Conservation (phyloP, 2,797 vertebrate genomes). For the Dryobates pubescens region DNA sequence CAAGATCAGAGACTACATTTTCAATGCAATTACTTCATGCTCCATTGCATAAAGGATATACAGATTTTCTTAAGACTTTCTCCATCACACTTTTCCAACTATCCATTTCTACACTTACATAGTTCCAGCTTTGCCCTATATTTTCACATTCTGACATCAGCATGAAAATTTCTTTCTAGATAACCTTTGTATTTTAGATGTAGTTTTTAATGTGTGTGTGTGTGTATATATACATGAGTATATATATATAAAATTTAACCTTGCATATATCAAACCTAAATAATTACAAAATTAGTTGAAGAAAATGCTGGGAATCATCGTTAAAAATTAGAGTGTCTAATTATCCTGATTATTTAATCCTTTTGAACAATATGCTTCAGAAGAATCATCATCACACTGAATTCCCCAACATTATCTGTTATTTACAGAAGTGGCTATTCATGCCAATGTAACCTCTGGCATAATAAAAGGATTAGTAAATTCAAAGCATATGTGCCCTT, state of each 20-base stretch:
- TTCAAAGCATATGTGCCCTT: conserved; percentile 41
- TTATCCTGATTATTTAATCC: conserved; percentile 50
- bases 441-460: neutral
- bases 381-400: conserved; percentile 45
- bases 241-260: neutral
- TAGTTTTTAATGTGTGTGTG: neutral
- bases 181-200: neutral
- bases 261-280: neutral
- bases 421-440: conserved; percentile 29
- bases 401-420: conserved; percentile 57
- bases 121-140: neutral
- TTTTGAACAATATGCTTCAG: conserved; percentile 44
- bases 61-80: neutral
- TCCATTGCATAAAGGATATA: neutral
- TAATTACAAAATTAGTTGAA: neutral
- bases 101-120: neutral
- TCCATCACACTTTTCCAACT: neutral
- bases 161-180: neutral
- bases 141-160: neutral
- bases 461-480: conserved; percentile 29
- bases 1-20: conserved; percentile 6
- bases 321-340: neutral
- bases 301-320: neutral
- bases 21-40: conserved; percentile 20
- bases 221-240: too few species aligned